These are phyloP conservation scores for Maccullochella peelii DNA, from an alignment of 2,113 vertebrate genomes.

Conservation along the genomic window DNA sequence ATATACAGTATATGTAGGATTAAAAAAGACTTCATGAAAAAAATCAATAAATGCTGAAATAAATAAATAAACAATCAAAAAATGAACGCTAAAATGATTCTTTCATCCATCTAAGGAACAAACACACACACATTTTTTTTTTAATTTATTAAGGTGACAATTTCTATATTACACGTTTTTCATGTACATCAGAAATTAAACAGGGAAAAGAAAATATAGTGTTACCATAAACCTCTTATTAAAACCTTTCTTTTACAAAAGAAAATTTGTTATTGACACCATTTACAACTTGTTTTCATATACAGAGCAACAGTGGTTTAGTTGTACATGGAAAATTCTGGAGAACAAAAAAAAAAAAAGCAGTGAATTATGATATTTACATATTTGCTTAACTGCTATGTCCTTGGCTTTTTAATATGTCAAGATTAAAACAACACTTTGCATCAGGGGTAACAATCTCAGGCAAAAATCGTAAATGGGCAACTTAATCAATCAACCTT, in stretches of 20 bases:
- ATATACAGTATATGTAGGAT: too few species aligned
- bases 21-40: too few species aligned
- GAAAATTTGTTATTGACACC: constrained; percentile 81
- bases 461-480: constrained; percentile 42
- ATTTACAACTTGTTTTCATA: constrained; percentile 81
- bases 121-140: constrained; percentile 37
- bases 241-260: constrained; percentile 80
- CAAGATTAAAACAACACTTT: constrained; percentile 45
- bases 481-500: constrained; percentile 28
- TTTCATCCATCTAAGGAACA: constrained; percentile 7
- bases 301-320: constrained; percentile 75
- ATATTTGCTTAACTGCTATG: constrained; percentile 43
- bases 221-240: constrained; percentile 79
- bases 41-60: too few species aligned
- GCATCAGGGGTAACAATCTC: constrained; percentile 27
- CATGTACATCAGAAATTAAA: constrained; percentile 78
- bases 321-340: constrained; percentile 55
- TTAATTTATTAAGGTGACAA: constrained; percentile 81
- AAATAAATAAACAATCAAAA: too few species aligned
- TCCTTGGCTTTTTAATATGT: constrained; percentile 45
- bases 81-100: too few species aligned
- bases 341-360: constrained; percentile 9
- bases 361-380: constrained; percentile 63
- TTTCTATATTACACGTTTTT: constrained; percentile 75
- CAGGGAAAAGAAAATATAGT: constrained; percentile 76